phyloP scores from a whole-genome alignment of 1,140 invertebrate species.

The Drosophila truncata region DNA sequence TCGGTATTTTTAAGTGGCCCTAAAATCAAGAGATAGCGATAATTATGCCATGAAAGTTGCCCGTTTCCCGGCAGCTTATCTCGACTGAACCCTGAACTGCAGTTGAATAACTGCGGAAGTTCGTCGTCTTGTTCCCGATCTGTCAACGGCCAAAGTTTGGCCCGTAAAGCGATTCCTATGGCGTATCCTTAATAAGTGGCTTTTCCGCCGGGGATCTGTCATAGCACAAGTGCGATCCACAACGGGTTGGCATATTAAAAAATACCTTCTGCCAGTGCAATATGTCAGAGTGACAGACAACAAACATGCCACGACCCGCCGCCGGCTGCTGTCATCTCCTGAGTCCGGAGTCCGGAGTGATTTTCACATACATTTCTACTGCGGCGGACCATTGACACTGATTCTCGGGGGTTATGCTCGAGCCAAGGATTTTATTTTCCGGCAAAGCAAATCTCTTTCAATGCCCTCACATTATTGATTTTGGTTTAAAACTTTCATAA shows the following conservation, averaged over 20 bases:
- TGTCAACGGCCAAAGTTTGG: conserved; percentile 27
- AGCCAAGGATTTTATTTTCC: conserved; percentile 11
- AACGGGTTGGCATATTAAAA: conserved; percentile 38
- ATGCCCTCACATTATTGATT: conserved; percentile 14
- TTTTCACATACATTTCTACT: conserved; percentile 23
- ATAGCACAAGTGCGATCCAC: conserved; percentile 24
- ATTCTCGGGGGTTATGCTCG: conserved; percentile 22
- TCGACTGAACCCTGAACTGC: neutral
- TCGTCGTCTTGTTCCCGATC: conserved; percentile 3
- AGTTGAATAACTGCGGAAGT: conserved; percentile 7
- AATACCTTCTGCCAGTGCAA: conserved; percentile 34
- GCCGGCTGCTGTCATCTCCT: conserved; percentile 30
- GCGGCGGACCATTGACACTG: conserved; percentile 44
- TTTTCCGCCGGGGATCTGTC: conserved; percentile 15
- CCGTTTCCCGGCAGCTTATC: conserved; percentile 27
- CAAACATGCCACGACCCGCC: conserved; percentile 30
- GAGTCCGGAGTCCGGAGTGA: conserved; percentile 29
- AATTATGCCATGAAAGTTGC: conserved; percentile 28
- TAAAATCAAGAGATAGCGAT: conserved; percentile 46
- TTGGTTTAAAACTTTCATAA: conserved; percentile 7
- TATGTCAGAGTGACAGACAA: conserved; percentile 36
- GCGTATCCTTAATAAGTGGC: conserved; percentile 12
- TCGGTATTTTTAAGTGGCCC: conserved; percentile 33
- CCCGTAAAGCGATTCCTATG: conserved; percentile 3
- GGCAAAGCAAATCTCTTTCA: neutral